Evolutionary conservation across 2,113 vertebrate species (phyloP).

Genomic region (Struthidea cinerea): DNA sequence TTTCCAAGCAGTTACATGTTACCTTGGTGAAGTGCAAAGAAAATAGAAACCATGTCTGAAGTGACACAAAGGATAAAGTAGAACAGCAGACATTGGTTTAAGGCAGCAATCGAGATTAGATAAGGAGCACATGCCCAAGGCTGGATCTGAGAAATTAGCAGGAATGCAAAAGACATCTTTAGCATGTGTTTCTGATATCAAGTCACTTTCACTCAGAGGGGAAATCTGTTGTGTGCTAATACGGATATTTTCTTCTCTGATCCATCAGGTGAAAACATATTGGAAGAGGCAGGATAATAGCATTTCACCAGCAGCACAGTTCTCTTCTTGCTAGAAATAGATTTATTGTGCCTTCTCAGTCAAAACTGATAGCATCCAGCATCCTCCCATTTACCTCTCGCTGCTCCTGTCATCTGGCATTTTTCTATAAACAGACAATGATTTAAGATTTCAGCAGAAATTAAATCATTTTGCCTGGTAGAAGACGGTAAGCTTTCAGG

Average conservation of each 20-base stretch:
- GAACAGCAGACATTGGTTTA: not conserved
- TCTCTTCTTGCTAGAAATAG: slow-evolving; percentile 9
- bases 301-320: not conserved
- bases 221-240: not conserved
- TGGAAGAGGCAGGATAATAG: slow-evolving; percentile 46
- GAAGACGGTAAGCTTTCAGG: not conserved
- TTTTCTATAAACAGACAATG: not conserved
- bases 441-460: slow-evolving; percentile 23
- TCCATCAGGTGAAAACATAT: slow-evolving; percentile 28
- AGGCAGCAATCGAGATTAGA: not conserved
- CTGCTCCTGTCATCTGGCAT: not conserved
- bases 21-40: slow-evolving; percentile 47
- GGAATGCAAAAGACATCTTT: slow-evolving; percentile 18
- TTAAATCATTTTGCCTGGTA: not conserved
- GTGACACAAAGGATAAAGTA: not conserved
- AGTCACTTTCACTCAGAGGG: not conserved
- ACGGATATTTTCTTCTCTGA: not conserved
- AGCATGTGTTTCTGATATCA: slow-evolving; percentile 23
- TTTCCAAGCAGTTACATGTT: slow-evolving; percentile 41
- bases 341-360: not conserved
- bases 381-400: not conserved
- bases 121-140: not conserved
- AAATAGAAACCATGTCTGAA: slow-evolving; percentile 49
- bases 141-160: slow-evolving; percentile 31
- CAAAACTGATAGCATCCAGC: slow-evolving; percentile 12